Conservation (phyloP, 2,888 invertebrate species). For the Anagyrus pseudococci region DNA sequence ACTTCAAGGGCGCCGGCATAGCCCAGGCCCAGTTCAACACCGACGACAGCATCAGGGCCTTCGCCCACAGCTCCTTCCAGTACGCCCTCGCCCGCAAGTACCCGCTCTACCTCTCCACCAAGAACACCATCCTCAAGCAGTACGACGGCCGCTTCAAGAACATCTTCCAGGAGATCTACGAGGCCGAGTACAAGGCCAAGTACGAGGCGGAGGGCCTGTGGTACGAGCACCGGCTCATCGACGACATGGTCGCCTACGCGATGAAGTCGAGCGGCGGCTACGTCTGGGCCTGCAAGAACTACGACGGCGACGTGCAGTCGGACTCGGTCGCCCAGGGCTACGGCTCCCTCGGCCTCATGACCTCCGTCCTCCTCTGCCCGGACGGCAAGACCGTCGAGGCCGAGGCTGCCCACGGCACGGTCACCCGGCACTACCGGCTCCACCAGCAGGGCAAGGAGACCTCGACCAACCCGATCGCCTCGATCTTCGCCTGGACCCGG, state of each 20-base stretch:
- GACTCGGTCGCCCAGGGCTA: constrained; percentile 98
- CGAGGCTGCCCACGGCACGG: constrained; percentile 98
- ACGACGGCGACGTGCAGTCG: constrained; percentile 98
- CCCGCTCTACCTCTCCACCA: constrained; percentile 93
- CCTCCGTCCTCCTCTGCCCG: constrained; percentile 94
- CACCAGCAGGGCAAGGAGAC: constrained; percentile 96
- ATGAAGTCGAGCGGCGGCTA: constrained; percentile 99
- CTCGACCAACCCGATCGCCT: constrained; percentile 98
- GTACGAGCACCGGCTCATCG: constrained; percentile 98
- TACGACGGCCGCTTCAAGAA: constrained; percentile 98
- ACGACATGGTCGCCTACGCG: constrained; percentile 98
- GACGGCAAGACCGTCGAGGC: constrained; percentile 98
- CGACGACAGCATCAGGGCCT: constrained; percentile 89
- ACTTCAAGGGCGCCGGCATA: constrained; percentile 87
- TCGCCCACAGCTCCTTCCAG: constrained; percentile 94
- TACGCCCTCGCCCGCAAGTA: constrained; percentile 85
- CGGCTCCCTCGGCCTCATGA: constrained; percentile 97
- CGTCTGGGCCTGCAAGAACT: constrained; percentile 99
- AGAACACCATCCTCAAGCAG: constrained; percentile 95
- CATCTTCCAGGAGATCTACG: constrained; percentile 95
- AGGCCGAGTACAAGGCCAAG: constrained; percentile 81
- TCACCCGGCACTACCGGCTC: constrained; percentile 87
- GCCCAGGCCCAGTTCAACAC: constrained; percentile 97
- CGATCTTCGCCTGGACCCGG: constrained; percentile 98
- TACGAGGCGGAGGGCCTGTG: constrained; percentile 89